A percentile compares a stretch with the other conserved stretches of the same genome.
phyloP scores from a whole-genome alignment of 2,797 vertebrate species.

The Champsocephalus gunnari region DNA sequence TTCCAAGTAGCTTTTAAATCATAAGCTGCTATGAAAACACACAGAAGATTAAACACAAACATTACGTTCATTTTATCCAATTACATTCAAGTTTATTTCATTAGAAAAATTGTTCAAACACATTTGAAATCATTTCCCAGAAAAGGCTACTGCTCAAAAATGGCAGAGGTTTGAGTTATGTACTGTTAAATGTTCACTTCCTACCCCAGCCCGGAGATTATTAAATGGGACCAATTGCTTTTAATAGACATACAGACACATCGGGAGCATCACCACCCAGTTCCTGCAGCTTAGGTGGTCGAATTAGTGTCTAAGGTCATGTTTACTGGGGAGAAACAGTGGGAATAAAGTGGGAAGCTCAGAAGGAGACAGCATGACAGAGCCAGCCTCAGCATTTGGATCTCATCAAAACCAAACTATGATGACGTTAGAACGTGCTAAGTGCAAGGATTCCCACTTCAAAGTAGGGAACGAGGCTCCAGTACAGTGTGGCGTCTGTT shows the following conservation, averaged over 20 bases:
- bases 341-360: slow-evolving; percentile 41
- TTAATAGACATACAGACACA: slow-evolving; percentile 31
- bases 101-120: neutral
- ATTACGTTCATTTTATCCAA: neutral
- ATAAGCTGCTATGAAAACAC: neutral
- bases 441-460: slow-evolving; percentile 79
- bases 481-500: slow-evolving; percentile 73
- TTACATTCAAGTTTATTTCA: neutral
- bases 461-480: slow-evolving; percentile 64
- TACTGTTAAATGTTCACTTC: slow-evolving; percentile 1
- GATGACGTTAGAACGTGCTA: slow-evolving; percentile 71
- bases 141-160: neutral
- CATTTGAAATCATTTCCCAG: neutral
- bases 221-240: slow-evolving; percentile 3
- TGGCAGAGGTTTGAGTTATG: neutral
- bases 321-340: slow-evolving; percentile 46
- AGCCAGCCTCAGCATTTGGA: slow-evolving; percentile 59
- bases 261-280: slow-evolving; percentile 13
- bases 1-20: neutral
- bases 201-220: neutral
- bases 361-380: slow-evolving; percentile 44
- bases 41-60: neutral
- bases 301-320: slow-evolving; percentile 40
- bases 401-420: slow-evolving; percentile 64
- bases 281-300: slow-evolving; percentile 46